Conservation (phyloP, 2,113 vertebrate species). For the Phaethon lepturus region DNA sequence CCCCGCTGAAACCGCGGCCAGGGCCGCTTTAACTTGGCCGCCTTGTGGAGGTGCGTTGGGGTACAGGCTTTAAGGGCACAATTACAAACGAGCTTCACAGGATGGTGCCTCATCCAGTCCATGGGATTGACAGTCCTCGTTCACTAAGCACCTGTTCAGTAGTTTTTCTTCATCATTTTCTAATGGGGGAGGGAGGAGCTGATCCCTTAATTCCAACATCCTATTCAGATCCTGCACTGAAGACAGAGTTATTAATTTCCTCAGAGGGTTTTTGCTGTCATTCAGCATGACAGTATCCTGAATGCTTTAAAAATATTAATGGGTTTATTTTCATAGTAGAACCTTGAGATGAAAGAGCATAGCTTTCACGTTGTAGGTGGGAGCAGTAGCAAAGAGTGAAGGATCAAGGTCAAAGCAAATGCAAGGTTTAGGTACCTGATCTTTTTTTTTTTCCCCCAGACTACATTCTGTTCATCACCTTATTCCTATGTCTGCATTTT, state of each 20-base stretch:
- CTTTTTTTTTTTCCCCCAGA: not conserved
- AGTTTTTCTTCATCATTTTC: not conserved
- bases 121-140: not conserved
- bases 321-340: conserved; percentile 34
- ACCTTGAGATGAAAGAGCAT: not conserved
- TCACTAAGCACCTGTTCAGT: not conserved
- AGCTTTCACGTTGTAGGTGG: not conserved
- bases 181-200: not conserved
- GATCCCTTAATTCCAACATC: conserved; percentile 50
- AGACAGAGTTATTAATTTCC: conserved; percentile 61
- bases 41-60: not conserved
- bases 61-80: not conserved
- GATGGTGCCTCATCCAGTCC: not conserved
- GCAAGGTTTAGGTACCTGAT: not conserved
- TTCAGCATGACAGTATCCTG: conserved; percentile 11
- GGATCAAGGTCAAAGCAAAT: conserved; percentile 7
- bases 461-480: not conserved
- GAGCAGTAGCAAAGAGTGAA: not conserved
- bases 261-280: conserved; percentile 28
- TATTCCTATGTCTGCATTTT: not conserved
- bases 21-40: not conserved
- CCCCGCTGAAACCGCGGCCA: fast-evolving
- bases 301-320: conserved; percentile 52
- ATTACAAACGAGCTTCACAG: not conserved
- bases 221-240: not conserved